phyloP scores from a whole-genome alignment of 2,888 invertebrate genomes.

The Exephanes ischioxanthus region DNA sequence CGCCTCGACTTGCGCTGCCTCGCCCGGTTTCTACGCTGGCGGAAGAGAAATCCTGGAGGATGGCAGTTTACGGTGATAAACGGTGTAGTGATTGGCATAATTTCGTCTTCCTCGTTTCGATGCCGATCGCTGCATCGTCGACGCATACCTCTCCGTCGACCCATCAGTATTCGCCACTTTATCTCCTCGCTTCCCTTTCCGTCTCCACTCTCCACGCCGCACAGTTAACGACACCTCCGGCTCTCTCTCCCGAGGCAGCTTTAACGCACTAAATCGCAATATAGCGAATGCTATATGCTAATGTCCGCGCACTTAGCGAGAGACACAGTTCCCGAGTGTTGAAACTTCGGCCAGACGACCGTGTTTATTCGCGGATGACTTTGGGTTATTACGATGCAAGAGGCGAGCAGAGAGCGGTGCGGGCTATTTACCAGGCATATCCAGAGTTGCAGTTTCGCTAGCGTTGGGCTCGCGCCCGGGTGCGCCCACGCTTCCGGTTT shows the following conservation, averaged over 20 bases:
- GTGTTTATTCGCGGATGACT: conserved; percentile 72
- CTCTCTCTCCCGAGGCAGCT: conserved; percentile 48
- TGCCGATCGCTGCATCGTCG: conserved; percentile 10
- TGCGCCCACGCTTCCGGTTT: conserved; percentile 3
- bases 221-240: conserved; percentile 33
- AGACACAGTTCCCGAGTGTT: conserved; percentile 73
- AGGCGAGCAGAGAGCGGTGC: conserved; percentile 19
- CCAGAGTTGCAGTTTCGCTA: conserved; percentile 32
- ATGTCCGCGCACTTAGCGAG: conserved; percentile 76
- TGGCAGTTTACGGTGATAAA: not conserved
- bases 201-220: not conserved
- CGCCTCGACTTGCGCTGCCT: conserved; percentile 38
- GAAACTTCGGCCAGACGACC: conserved; percentile 76
- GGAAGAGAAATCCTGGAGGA: not conserved
- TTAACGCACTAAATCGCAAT: conserved; percentile 78
- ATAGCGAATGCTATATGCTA: conserved; percentile 76
- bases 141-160: not conserved
- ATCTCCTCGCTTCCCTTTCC: conserved; percentile 1
- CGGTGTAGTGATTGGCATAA: conserved; percentile 17
- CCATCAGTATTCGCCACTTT: conserved; percentile 20
- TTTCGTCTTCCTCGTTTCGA: not conserved
- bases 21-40: conserved; percentile 3
- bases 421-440: conserved; percentile 41
- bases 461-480: conserved; percentile 23
- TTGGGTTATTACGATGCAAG: conserved; percentile 59